A percentile compares a stretch with the other conserved stretches of the same genome.
phyloP scores from a whole-genome alignment of 2,113 vertebrate genomes.

The Forbesichthys papilliferus region DNA sequence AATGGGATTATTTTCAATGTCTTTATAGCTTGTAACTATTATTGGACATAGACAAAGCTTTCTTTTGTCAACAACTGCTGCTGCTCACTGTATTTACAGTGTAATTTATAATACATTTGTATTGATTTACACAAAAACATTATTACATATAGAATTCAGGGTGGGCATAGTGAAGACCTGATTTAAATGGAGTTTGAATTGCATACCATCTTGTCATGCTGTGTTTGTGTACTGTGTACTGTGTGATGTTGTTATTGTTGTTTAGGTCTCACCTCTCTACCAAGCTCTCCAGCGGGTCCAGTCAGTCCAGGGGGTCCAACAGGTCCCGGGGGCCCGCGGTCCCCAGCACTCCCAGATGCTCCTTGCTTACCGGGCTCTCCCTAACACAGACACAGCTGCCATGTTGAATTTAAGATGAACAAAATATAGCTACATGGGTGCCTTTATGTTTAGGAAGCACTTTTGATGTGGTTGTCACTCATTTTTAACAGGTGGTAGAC shows the following conservation, averaged over 20 bases:
- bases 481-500: too few relatives aligned
- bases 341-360: constrained; percentile 81
- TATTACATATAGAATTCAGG: too few relatives aligned
- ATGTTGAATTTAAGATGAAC: background rate
- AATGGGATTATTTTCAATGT: background rate
- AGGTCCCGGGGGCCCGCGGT: constrained; percentile 92
- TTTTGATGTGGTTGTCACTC: too few relatives aligned
- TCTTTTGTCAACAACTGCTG: background rate
- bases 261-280: constrained; percentile 86
- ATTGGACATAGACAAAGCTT: too few relatives aligned
- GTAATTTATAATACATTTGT: too few relatives aligned
- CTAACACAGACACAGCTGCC: constrained; percentile 64
- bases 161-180: too few relatives aligned
- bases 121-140: too few relatives aligned
- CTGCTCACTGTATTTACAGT: too few relatives aligned
- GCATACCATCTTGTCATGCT: background rate
- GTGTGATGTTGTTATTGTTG: background rate
- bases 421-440: background rate
- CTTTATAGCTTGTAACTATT: too few relatives aligned
- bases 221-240: constrained; percentile 1
- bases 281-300: constrained; percentile 89
- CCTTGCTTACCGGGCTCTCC: constrained; percentile 98
- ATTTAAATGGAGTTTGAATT: background rate
- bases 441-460: background rate
- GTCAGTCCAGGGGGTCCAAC: constrained; percentile 93